Evolutionary conservation across 2,113 vertebrate genomes (phyloP), one percentile per base, ranked within the genome.

Genomic region (Syrmaticus mikado): DNA sequence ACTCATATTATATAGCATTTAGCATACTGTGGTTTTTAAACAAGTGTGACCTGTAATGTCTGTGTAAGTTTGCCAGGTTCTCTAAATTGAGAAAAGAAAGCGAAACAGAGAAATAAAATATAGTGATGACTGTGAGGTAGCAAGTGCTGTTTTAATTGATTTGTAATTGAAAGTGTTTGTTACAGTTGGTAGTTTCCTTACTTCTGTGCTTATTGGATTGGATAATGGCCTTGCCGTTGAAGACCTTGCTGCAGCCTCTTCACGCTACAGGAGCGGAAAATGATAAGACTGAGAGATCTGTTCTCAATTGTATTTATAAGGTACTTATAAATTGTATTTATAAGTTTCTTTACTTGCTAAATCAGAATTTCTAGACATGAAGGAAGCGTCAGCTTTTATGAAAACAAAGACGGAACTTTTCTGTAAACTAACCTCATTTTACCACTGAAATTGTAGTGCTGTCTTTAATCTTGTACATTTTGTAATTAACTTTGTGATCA

Each of bases 221-320:
- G 99, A 98, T 99, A 93, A 99, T 99, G 99, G 99, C 99, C 66
- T 98, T 99, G 94, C 99, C 99, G 52, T 98, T 99, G 32, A 98
- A 99, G 96, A 98, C 98, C 79, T 98, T 99, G 67, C 98, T 99
- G 83, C 99, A 99, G 55, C 98, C 99, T 34, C 97, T 99, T 88
- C 98, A 98, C 41, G 82, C 98, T 62, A 95, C 97, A 75, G 98
- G 98, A 85, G 75, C 98, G 65, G 99, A 99, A 95, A 99, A 97
- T 92, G 98, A 99, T 72, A 99, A 98, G 89, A 97, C 96, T 6
- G 98, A 99, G 89, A 99, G 99, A 96, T 99, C 99, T 0, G 97
- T 99, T 77, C 98, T 99, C 90, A 99, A 98, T 84, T 99, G 98
- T 94, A 99, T 99, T 97, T 99, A 99, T 94, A 99, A 99, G 98